phyloP scores from a whole-genome alignment of 2,797 vertebrate species.

The Sebastes steindachneri region DNA sequence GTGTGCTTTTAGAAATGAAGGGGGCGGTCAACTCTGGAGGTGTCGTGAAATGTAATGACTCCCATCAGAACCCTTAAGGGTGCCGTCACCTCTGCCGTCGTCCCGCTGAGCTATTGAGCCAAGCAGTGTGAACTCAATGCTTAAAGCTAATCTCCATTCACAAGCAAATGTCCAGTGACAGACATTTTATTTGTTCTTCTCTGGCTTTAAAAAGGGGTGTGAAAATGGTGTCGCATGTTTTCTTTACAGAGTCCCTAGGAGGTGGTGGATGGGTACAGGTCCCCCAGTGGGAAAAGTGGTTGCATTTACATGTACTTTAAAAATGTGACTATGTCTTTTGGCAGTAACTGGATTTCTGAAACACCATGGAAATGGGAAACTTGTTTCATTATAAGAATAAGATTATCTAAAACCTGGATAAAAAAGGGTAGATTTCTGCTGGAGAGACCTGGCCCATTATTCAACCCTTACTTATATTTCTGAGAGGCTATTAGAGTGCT shows the following conservation, averaged over 20 bases:
- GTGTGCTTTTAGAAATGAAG: conserved; percentile 36
- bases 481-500: not conserved
- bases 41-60: conserved; percentile 55
- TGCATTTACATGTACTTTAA: conserved; percentile 13
- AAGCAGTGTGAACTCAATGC: conserved; percentile 27
- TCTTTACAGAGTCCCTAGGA: conserved; percentile 7
- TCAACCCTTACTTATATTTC: not conserved
- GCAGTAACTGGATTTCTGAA: not conserved
- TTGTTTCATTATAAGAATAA: not conserved
- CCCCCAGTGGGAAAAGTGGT: not conserved
- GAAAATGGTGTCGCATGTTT: conserved; percentile 25
- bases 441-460: not conserved
- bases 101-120: conserved; percentile 67
- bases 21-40: conserved; percentile 43
- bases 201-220: conserved; percentile 30
- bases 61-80: conserved; percentile 47
- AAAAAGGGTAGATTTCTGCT: not conserved
- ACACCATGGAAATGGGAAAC: not conserved
- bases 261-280: not conserved
- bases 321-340: not conserved
- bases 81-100: conserved; percentile 39
- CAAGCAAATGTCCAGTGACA: conserved; percentile 57
- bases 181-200: conserved; percentile 38
- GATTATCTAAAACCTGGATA: not conserved
- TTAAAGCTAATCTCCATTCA: conserved; percentile 66